Conservation (phyloP, 92 coral and sea anemone species). For the Porites evermanni region DNA sequence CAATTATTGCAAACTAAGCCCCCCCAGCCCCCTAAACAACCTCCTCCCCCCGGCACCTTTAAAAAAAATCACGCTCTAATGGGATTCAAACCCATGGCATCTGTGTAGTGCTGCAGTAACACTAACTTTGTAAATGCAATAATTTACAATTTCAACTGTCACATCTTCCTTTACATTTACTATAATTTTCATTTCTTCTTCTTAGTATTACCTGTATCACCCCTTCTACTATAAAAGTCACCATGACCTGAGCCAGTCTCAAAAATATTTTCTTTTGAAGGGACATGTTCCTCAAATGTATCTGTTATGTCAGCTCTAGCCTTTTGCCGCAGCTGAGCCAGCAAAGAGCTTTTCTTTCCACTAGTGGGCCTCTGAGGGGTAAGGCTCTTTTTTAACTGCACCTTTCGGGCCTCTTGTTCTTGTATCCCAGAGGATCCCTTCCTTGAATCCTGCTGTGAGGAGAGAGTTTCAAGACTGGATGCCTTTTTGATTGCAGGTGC, state of each 20-base stretch:
- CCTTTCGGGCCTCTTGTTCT: conserved; percentile 28
- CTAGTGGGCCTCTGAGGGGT: conserved; percentile 71
- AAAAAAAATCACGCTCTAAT: too few species aligned
- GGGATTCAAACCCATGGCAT: too few species aligned
- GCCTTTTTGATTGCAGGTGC: conserved; percentile 29
- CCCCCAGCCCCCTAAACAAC: too few species aligned
- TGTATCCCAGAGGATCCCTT: background rate
- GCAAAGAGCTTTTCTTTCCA: conserved; percentile 51
- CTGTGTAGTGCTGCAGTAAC: too few species aligned
- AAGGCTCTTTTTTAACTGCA: conserved; percentile 41
- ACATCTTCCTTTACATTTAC: too few species aligned
- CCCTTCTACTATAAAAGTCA: background rate
- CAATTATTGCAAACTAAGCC: too few species aligned
- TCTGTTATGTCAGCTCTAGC: conserved; percentile 52
- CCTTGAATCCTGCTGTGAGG: conserved; percentile 21
- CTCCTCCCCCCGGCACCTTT: too few species aligned
- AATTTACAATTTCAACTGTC: too few species aligned
- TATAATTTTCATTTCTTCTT: background rate
- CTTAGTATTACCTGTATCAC: conserved; percentile 23
- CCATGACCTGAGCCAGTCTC: conserved; percentile 17
- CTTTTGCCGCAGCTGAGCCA: conserved; percentile 33
- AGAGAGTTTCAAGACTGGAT: conserved; percentile 39
- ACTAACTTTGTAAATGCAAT: too few species aligned
- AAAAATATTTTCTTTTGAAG: conserved; percentile 34
- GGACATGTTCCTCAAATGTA: conserved; percentile 73